phyloP scores from a whole-genome alignment of 2,113 vertebrate genomes.

The Paracanthobrama guichenoti region DNA sequence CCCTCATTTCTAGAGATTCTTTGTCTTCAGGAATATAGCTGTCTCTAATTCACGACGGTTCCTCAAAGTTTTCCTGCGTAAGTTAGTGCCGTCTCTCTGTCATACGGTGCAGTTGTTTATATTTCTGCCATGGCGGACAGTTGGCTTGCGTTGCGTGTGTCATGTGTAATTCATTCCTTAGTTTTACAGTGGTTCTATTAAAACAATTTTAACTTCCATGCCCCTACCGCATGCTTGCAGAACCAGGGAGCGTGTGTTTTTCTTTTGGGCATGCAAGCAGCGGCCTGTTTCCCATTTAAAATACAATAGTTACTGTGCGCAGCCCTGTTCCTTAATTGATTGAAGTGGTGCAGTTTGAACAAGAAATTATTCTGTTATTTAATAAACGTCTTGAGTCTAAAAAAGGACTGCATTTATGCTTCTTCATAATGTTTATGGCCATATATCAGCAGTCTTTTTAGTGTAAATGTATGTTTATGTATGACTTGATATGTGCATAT shows the following conservation, averaged over 20 bases:
- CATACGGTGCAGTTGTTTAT: constrained; percentile 65
- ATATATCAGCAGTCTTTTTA: background rate
- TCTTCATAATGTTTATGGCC: background rate
- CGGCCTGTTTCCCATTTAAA: constrained; percentile 67
- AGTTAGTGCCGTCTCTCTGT: constrained; percentile 33
- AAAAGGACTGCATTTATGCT: background rate
- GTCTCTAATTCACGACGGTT: constrained; percentile 10
- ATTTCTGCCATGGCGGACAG: constrained; percentile 61
- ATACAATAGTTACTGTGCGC: constrained; percentile 45
- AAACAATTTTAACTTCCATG: constrained; percentile 57
- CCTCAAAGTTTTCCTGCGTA: constrained; percentile 20
- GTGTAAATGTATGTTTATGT: background rate
- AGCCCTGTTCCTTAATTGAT: constrained; percentile 48
- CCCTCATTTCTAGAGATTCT: constrained; percentile 12
- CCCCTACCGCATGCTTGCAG: constrained; percentile 49
- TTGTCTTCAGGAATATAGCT: constrained; percentile 20
- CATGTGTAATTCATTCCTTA: constrained; percentile 66
- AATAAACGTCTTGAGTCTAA: background rate
- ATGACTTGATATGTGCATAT: background rate
- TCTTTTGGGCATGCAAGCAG: constrained; percentile 42
- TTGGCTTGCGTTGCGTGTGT: constrained; percentile 55
- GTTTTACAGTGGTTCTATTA: constrained; percentile 68
- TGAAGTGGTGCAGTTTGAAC: constrained; percentile 41
- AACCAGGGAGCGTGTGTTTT: constrained; percentile 43
- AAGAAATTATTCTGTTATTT: constrained; percentile 24